Evolutionary conservation across 1,140 invertebrate species (phyloP), one percentile per base, ranked within the genome.

Genomic region (Bombus sylvicola): DNA sequence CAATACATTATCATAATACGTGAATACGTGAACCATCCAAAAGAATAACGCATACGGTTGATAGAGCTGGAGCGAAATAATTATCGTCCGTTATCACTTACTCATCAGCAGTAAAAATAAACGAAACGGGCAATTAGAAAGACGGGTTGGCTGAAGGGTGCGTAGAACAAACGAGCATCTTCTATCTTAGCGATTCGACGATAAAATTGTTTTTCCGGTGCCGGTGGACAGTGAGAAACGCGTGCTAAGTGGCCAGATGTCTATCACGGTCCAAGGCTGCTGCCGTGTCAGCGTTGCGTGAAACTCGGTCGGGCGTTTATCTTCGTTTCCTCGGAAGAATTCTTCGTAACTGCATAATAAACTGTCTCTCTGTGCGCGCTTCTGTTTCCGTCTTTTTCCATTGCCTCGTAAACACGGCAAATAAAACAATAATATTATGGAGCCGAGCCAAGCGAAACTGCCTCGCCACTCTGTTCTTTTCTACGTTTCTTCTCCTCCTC

Each of bases 341-440:
- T 83, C 78, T 37, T 80, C 39, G 15, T 62, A n/a, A 68, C 25
- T 31, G 71, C 78, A 85, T 86, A 84, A 90, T 88, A 88, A 89
- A 91, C 47, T 74, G 75, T 31, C 43, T 13, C 72, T 13, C 53
- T 53, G 18, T 2, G 47, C 31, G 9, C 53, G 22, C 13, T 39
- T 41, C 34, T 53, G 69, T 77, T n/a, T 43, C 59, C n/a, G 22
- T 68, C 57, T 88, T 90, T 88, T 78, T 80, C 71, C 76, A 71
- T 47, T 43, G 75, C 68, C 83, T 85, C 87, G 89, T 90, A 91
- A 91, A 92, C 85, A 87, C 85, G 85, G 43, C 85, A 86, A 89
- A 90, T 91, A 91, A 92, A 92, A 92, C 91, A 92, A 92, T 93
- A 89, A 92, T 91, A 92, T 92, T 86, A 90, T 92, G 89, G 92